phyloP scores from a whole-genome alignment of 2,113 vertebrate species.

The Nibea coibor region DNA sequence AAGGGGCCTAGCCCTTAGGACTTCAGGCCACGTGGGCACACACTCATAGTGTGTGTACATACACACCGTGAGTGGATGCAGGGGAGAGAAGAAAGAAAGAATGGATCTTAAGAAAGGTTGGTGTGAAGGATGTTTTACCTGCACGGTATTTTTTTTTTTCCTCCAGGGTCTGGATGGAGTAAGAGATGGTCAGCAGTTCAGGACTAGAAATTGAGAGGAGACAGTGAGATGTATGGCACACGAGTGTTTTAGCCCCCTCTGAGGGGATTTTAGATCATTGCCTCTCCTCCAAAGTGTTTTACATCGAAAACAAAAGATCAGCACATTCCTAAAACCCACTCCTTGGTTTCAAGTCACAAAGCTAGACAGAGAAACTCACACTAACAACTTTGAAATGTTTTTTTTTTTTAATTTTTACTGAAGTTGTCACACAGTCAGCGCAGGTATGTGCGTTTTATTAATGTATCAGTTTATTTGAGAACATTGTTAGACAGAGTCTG shows the following conservation, averaged over 20 bases:
- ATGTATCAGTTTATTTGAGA: slow-evolving; percentile 16
- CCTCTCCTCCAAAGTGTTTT: slow-evolving; percentile 44
- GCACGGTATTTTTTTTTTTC: slow-evolving; percentile 3
- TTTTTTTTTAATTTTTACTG: too few species aligned
- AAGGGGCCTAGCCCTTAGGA: slow-evolving; percentile 17
- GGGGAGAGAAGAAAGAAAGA: background rate
- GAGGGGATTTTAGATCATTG: slow-evolving; percentile 59
- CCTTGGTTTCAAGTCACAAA: background rate
- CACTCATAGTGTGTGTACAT: background rate
- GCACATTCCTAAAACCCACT: slow-evolving; percentile 48
- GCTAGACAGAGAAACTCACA: background rate
- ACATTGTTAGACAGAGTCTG: background rate
- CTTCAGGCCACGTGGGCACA: background rate
- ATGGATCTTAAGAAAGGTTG: slow-evolving; percentile 1
- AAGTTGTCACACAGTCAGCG: background rate
- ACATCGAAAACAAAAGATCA: slow-evolving; percentile 58
- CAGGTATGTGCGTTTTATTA: background rate
- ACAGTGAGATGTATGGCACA: slow-evolving; percentile 39
- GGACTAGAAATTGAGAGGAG: slow-evolving; percentile 42
- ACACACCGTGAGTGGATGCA: background rate
- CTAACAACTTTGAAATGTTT: background rate
- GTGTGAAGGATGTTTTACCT: slow-evolving; percentile 16
- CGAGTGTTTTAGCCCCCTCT: slow-evolving; percentile 23
- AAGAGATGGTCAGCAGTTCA: slow-evolving; percentile 63
- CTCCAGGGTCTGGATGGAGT: slow-evolving; percentile 29